These are phyloP conservation scores for Pogonocichla stellata DNA, from an alignment of 2,113 vertebrate genomes.

Conservation along the genomic window DNA sequence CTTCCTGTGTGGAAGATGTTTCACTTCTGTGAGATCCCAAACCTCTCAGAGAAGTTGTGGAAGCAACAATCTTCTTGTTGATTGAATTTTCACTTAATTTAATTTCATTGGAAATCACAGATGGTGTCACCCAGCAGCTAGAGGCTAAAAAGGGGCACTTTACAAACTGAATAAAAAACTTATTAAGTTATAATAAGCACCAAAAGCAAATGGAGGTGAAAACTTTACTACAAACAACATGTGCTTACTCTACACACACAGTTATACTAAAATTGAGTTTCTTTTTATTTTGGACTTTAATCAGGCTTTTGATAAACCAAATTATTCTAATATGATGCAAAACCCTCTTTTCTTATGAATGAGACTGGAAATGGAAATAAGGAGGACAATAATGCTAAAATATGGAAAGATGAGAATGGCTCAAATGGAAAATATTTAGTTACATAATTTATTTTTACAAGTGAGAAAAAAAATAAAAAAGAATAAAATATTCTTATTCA, in stretches of 20 bases:
- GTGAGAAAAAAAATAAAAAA: neutral
- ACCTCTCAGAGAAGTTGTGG: conserved; percentile 53
- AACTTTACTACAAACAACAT: conserved; percentile 35
- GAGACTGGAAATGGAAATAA: neutral
- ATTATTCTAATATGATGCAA: neutral
- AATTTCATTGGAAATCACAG: conserved; percentile 78
- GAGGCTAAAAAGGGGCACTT: conserved; percentile 74
- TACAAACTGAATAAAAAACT: conserved; percentile 62
- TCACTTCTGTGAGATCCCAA: neutral
- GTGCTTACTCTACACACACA: neutral
- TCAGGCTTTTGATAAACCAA: neutral
- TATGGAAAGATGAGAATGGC: neutral
- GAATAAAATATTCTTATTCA: neutral
- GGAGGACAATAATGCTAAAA: neutral
- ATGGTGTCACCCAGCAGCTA: conserved; percentile 73
- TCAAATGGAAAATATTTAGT: neutral
- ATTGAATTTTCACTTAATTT: conserved; percentile 80
- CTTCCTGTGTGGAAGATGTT: neutral
- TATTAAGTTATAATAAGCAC: conserved; percentile 69
- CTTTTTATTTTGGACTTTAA: neutral
- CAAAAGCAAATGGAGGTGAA: conserved; percentile 55
- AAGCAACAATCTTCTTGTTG: conserved; percentile 67
- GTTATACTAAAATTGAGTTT: neutral
- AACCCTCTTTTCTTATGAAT: neutral
- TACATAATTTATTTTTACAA: neutral